phyloP scores from a whole-genome alignment of 2,797 vertebrate species.

The Mormyrus hasselquistii region DNA sequence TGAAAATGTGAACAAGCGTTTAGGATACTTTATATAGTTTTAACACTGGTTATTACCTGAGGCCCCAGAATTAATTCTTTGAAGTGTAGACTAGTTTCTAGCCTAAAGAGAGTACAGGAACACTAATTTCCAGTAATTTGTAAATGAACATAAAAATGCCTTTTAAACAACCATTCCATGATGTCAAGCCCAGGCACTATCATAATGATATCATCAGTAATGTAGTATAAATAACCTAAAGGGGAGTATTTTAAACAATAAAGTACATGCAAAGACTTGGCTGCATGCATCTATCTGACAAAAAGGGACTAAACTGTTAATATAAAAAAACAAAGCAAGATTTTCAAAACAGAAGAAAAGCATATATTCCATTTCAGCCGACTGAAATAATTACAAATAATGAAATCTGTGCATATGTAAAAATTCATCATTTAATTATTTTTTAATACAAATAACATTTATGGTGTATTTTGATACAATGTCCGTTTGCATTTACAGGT shows the following conservation, averaged over 20 bases:
- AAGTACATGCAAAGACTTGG: neutral
- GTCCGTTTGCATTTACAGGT: neutral
- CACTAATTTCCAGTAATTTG: neutral
- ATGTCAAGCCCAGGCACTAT: neutral
- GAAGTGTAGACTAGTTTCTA: neutral
- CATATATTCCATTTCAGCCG: neutral
- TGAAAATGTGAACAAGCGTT: neutral
- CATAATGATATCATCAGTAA: neutral
- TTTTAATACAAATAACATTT: neutral
- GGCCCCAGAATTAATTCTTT: conserved; percentile 3
- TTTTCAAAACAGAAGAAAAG: neutral
- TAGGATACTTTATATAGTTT: conserved; percentile 6
- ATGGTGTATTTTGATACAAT: neutral
- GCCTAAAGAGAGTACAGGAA: neutral
- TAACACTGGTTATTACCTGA: neutral
- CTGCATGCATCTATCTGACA: neutral
- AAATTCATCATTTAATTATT: neutral
- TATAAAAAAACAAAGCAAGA: neutral
- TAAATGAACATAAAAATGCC: conserved; percentile 3
- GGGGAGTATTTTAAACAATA: neutral
- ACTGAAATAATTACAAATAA: neutral
- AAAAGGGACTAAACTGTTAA: neutral
- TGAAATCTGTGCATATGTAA: neutral
- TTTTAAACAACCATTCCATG: neutral
- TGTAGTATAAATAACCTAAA: neutral